A percentile compares a stretch with the other conserved stretches of the same genome.
phyloP scores from a whole-genome alignment of 2,113 vertebrate species.

The Gasterosteus nipponicus region DNA sequence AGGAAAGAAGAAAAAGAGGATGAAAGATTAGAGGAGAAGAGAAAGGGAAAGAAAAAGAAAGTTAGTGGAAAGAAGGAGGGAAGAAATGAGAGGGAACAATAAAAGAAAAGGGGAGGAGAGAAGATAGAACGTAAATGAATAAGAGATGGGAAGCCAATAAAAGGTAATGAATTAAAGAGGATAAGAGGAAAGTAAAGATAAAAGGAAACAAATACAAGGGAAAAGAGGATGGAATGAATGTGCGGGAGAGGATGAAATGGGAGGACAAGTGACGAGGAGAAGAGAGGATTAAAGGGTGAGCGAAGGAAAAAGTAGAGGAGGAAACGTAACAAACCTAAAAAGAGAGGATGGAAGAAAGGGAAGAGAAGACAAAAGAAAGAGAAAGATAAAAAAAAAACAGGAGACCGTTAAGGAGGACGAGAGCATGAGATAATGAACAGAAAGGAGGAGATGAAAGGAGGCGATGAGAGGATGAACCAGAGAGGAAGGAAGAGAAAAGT shows the following conservation, averaged over 20 bases:
- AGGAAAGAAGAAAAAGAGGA: background rate
- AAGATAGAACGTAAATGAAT: background rate
- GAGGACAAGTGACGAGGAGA: background rate
- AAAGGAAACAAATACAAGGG: background rate
- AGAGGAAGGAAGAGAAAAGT: background rate
- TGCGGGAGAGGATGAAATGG: background rate
- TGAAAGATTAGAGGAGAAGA: conserved; percentile 7
- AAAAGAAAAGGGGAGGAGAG: background rate
- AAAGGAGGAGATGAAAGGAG: background rate
- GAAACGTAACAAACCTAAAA: background rate
- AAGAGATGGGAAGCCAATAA: too few relatives aligned
- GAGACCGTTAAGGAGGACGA: too few relatives aligned
- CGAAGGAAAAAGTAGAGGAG: background rate
- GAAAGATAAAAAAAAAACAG: background rate
- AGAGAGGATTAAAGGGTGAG: background rate
- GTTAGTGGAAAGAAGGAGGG: background rate
- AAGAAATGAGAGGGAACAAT: background rate
- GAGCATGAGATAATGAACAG: too few relatives aligned
- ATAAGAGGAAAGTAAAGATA: background rate
- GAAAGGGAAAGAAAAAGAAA: background rate
- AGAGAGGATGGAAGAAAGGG: too few relatives aligned
- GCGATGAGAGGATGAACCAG: background rate
- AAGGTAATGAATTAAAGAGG: background rate
- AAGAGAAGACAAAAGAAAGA: background rate
- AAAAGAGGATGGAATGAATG: background rate